Evolutionary conservation across 2,888 invertebrate genomes (phyloP), one percentile per base, ranked within the genome.

Genomic region (Cyclophora albipunctata): DNA sequence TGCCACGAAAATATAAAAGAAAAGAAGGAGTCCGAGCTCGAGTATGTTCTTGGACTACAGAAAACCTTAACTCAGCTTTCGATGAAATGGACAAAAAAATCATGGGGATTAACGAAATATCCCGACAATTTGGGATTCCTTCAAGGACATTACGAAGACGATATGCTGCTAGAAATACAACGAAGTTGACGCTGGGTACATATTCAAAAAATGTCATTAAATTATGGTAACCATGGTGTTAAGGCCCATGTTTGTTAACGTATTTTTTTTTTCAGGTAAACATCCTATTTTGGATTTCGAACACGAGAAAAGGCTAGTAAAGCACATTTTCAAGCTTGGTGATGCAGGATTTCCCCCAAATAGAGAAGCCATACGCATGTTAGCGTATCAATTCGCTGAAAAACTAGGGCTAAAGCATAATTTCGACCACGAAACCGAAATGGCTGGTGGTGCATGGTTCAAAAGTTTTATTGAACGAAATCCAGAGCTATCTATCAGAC

Each of bases 361-460:
- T 42, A 58, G 64, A 59, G 48, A 48, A 35, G 45, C 51, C 42
- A 57, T 69, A 49, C 49, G 68, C 42, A 49, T 45, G 48, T 54
- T 66, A 52, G 66, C 67, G 4, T 69, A 57, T 54, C 52, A 63
- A 51, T 65, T 69, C 51, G 64, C 67, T 47, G 58, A 63, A 58
- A 60, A 62, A 46, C 55, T 60, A 40, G 45, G 47, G 34, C 35
- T 67, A 44, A 55, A 64, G 48, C 60, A 67, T 48, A 62, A 60
- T 50, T 70, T 67, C 57, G 54, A 67, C 50, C 51, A 60, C 5
- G 58, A 55, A 37, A 58, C 42, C 34, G 33, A 62, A 47, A 66
- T 53, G 53, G 67, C 64, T 51, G 69, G 68, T 40, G 51, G 42
- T 54, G 53, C 52, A 45, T 69, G 65, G 68, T 55, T 70, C 35